phyloP scores from a whole-genome alignment of 2,888 invertebrate genomes.

The Rutpela maculata region DNA sequence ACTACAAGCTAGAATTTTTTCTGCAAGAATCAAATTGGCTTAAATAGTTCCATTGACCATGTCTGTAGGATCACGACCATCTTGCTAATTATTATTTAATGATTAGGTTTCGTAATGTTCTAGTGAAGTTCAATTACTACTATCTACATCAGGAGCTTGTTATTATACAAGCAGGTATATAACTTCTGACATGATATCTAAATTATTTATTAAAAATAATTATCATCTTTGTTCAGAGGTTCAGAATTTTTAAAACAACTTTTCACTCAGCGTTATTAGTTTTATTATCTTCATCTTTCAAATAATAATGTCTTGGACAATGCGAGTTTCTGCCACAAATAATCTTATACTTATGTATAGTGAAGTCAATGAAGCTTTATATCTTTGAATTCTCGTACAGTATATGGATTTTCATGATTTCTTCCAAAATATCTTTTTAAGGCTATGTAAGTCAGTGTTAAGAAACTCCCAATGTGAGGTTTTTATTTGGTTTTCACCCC shows the following conservation, averaged over 20 bases:
- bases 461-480: no score
- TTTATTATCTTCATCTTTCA: no score
- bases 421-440: no score
- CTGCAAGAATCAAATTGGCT: background rate
- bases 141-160: slow-evolving; percentile 3
- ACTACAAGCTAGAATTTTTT: background rate
- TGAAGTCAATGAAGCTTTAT: no score
- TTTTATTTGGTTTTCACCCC: no score
- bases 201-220: slow-evolving; percentile 6
- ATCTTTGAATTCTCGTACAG: no score
- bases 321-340: no score
- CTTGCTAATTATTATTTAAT: slow-evolving; percentile 14
- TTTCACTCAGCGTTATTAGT: no score
- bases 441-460: no score
- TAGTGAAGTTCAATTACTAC: background rate
- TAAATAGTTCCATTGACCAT: slow-evolving; percentile 14
- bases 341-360: no score
- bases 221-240: background rate
- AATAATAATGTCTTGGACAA: no score
- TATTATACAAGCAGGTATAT: background rate
- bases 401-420: no score
- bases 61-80: background rate
- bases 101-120: background rate
- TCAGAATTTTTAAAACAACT: background rate
- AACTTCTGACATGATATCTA: background rate